Evolutionary conservation across 2,113 vertebrate genomes (phyloP), one percentile per base, ranked within the genome.

Genomic region (Microtus richardsoni): DNA sequence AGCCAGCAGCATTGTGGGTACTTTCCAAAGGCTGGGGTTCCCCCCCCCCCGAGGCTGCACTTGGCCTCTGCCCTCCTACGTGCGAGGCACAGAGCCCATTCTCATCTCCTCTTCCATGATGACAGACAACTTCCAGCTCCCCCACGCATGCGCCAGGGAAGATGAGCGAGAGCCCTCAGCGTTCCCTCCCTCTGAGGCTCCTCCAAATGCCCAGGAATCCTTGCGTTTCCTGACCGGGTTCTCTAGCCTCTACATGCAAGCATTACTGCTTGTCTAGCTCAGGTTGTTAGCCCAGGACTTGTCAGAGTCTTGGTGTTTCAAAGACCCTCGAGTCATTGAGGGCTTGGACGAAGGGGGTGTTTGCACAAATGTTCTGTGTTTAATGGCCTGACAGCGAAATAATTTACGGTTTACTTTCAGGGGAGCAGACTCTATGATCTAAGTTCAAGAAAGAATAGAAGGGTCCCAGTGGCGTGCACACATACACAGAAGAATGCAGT

Each of bases 21-120:
- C 41, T 11, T 21, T 28, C n/a, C 33, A 44, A 47, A 68, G 21
- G 24, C 13, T 3, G 41, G 47, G 22, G 7, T 68, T 13, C 16
- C 16, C 16, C 21, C 16, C 11, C n/a, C 11, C n/a, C 47, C 7
- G 28, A 41, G n/a, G 9, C 7, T 19, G 24, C 5, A 2, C 11
- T 14, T 49, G 16, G 4, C 11, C 74, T 49, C 22, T 62, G 10
- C 17, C 62, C 44, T 14, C n/a, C 17, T 16, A 4, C 4, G 26
- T 6, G 1, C 0, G 0, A 39, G 58, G 4, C 2, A 68, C 17
- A 36, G 41, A 28, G n/a, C 9, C 7, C 33, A 2, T 47, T 1
- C 13, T 22, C 2, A 2, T 36, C 7, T 70, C 7, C 0, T n/a
- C 2, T 0, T 12, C 30, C 4, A 3, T 7, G 28, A 33, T 0